Base-by-base conservation (phyloP, 2,113 vertebrate genomes). In the Corythornis vintsioides region DNA sequence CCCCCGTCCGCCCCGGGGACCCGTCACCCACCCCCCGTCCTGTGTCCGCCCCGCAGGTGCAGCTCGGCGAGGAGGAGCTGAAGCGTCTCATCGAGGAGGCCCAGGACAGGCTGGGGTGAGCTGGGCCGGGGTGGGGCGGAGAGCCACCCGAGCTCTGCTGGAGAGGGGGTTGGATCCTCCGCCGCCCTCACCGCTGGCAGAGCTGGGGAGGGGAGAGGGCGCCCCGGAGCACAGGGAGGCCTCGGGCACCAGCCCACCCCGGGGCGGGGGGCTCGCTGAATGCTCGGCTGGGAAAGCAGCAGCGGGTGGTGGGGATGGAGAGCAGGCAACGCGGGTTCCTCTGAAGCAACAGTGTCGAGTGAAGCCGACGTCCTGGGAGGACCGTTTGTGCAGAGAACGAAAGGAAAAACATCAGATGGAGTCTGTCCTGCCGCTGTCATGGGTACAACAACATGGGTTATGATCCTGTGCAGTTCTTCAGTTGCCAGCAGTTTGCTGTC, bases 61-160 rank as follows among this genome's bases (percentile, higher is more conserved):
- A 97, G 53, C 96, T 98, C 31, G 95, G 93, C 84, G 94, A 95
- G 94, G 97, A 98, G 70, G 98, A 98, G 93, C 94, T 98, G 63
- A 97, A 97, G 47, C 97, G 96, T 15, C 97, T 98, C 52, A 97
- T 98, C 74, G 82, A 88, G 67, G 96, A 97, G 93, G 94, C 98
- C 25, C 97, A 97, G 77, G 96, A 96, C 38, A 95, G 97, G 72
- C 76, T 98, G 48, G 90, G 97, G 98, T 98, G 95, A 97, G 98
- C 93, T n/a, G 22, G 43, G 25, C 28, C 3, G 76, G 45, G 48
- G 15, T 33, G 5, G 14, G 28, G 35, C 13, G 24, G 4, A 17
- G 2, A 15, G 28, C 26, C 33, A 63, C 11, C 29, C 11, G 38
- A 17, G 25, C 15, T 38, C 11, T 66, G 76, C 19, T 17, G 40